Percentiles rank a stretch among this genome's conserved stretches.
These are phyloP conservation scores for Apis laboriosa DNA, from an alignment of 1,140 invertebrate species.

Conservation along the genomic window DNA sequence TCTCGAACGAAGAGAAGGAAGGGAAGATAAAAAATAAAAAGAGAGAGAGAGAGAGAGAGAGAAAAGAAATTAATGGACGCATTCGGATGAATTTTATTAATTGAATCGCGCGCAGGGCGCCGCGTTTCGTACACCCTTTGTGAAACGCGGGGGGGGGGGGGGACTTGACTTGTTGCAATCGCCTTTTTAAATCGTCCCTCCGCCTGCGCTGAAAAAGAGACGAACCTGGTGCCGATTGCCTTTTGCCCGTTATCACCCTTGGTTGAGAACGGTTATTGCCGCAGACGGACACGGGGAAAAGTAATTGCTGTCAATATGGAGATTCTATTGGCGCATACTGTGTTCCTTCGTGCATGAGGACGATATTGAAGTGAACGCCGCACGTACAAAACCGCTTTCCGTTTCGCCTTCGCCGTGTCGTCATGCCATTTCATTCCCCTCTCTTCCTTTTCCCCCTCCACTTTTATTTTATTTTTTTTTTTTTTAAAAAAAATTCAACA, in stretches of 20 bases:
- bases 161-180: constrained; percentile 70
- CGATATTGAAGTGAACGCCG: constrained; percentile 18
- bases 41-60: background rate
- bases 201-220: constrained; percentile 38
- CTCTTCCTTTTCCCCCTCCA: too few relatives aligned
- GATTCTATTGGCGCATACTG: constrained; percentile 31
- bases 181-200: constrained; percentile 55
- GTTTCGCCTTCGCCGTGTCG: too few relatives aligned
- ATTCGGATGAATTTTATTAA: constrained; percentile 79
- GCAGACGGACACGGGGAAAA: constrained; percentile 41
- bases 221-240: constrained; percentile 58
- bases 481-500: background rate
- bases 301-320: constrained; percentile 51
- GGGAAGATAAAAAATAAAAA: too few relatives aligned
- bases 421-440: background rate
- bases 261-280: constrained; percentile 49
- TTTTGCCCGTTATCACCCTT: constrained; percentile 60
- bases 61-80: constrained; percentile 77
- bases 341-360: constrained; percentile 36
- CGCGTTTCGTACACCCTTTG: constrained; percentile 60
- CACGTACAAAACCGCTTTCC: background rate
- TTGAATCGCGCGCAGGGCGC: constrained; percentile 71
- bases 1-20: too few relatives aligned
- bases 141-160: constrained; percentile 48
- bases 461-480: accelerated